phyloP scores from a whole-genome alignment of 2,113 vertebrate species.

The Antennarius striatus region DNA sequence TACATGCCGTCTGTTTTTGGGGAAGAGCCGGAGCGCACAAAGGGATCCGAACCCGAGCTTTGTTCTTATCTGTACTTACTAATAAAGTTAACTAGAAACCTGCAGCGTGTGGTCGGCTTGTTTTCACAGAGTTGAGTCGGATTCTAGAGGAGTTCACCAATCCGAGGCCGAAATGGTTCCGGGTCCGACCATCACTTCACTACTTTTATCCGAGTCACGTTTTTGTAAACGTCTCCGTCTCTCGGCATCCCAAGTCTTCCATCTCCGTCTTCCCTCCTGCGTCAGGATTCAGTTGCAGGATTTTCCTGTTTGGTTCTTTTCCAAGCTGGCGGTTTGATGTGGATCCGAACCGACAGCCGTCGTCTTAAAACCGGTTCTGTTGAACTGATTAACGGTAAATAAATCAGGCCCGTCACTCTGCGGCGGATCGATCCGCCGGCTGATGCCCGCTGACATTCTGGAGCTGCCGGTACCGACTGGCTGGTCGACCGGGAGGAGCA shows the following conservation, averaged over 20 bases:
- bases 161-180: too few relatives aligned
- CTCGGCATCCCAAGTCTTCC: too few relatives aligned
- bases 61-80: slow-evolving; percentile 49
- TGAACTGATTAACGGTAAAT: slow-evolving; percentile 43
- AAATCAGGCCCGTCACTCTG: slow-evolving; percentile 31
- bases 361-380: slow-evolving; percentile 30
- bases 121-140: too few relatives aligned
- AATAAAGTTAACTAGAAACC: slow-evolving; percentile 51
- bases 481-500: too few relatives aligned
- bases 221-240: too few relatives aligned
- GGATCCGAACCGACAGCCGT: slow-evolving; percentile 1
- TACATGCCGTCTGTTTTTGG: background rate
- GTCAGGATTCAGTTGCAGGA: slow-evolving; percentile 2
- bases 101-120: background rate
- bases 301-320: slow-evolving; percentile 9
- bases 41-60: slow-evolving; percentile 21
- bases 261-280: background rate
- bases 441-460: slow-evolving; percentile 15
- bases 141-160: background rate
- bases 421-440: slow-evolving; percentile 42
- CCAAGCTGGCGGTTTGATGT: slow-evolving; percentile 22
- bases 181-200: too few relatives aligned
- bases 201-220: too few relatives aligned
- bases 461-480: background rate
- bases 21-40: slow-evolving; percentile 11